Conservation (phyloP, 2,888 invertebrate genomes). For the Plebejus anna region DNA sequence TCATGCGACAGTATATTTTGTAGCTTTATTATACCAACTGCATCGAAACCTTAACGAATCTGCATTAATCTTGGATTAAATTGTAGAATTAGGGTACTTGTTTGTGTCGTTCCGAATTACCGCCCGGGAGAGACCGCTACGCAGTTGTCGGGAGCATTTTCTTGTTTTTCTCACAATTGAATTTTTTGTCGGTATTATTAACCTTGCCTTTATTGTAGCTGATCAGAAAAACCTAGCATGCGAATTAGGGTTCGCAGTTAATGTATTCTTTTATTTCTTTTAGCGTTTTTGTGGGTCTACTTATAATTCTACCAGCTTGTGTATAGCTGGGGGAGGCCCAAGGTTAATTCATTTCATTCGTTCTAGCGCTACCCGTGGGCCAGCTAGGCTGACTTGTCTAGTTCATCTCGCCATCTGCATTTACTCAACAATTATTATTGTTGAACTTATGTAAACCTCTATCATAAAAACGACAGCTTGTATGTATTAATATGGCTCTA, state of each 20-base stretch:
- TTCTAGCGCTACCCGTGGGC: too few species aligned
- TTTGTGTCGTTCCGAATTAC: neutral
- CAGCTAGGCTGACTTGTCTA: too few species aligned
- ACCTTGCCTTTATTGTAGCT: slow-evolving; percentile 1
- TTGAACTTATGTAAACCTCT: too few species aligned
- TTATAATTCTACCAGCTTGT: neutral
- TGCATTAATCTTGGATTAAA: neutral
- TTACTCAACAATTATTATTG: too few species aligned
- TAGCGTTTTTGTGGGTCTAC: neutral
- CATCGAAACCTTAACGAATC: too few species aligned
- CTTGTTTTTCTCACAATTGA: neutral
- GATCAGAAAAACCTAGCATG: neutral
- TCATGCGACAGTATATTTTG: too few species aligned
- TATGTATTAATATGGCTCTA: neutral
- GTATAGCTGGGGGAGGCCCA: neutral
- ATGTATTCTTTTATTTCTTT: neutral
- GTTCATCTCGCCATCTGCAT: too few species aligned
- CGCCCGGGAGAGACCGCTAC: neutral
- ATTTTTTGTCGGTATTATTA: neutral
- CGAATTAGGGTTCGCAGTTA: neutral
- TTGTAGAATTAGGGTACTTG: neutral
- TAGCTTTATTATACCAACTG: too few species aligned
- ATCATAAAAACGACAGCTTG: too few species aligned
- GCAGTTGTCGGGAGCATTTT: neutral
- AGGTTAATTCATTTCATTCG: too few species aligned